Evolutionary conservation across 2,797 vertebrate genomes (phyloP).

Genomic region (Halcyon badia): DNA sequence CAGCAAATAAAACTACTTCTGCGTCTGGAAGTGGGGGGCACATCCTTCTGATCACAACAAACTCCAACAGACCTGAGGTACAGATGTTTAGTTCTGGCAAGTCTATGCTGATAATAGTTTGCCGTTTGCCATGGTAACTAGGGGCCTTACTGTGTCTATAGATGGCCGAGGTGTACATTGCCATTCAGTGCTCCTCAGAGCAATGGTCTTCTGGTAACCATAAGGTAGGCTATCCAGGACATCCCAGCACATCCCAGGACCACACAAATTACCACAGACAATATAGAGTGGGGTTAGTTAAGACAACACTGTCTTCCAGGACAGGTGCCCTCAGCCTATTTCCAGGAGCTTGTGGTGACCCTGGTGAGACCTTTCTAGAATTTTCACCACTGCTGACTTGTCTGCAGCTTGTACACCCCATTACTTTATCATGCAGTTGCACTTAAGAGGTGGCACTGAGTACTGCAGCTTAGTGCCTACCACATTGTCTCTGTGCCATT

Average conservation of each 20-base stretch:
- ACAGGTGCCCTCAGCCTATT: neutral
- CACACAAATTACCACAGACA: neutral
- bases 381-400: neutral
- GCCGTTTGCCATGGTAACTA: neutral
- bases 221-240: neutral
- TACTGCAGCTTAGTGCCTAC: neutral
- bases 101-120: neutral
- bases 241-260: neutral
- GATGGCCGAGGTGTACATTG: neutral
- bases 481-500: neutral
- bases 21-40: neutral
- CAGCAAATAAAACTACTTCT: neutral
- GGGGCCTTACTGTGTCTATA: too few relatives aligned
- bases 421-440: neutral
- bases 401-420: accelerated
- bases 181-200: neutral
- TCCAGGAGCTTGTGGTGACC: neutral
- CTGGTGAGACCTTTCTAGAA: neutral
- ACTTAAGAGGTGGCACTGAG: neutral
- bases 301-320: accelerated
- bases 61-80: neutral
- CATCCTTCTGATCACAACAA: neutral
- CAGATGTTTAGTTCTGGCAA: neutral
- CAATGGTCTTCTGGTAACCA: accelerated
- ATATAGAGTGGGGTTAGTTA: neutral